These are phyloP conservation scores for Psittacula cyanocephala DNA, from an alignment of 2,113 vertebrate species.

Conservation along the genomic window DNA sequence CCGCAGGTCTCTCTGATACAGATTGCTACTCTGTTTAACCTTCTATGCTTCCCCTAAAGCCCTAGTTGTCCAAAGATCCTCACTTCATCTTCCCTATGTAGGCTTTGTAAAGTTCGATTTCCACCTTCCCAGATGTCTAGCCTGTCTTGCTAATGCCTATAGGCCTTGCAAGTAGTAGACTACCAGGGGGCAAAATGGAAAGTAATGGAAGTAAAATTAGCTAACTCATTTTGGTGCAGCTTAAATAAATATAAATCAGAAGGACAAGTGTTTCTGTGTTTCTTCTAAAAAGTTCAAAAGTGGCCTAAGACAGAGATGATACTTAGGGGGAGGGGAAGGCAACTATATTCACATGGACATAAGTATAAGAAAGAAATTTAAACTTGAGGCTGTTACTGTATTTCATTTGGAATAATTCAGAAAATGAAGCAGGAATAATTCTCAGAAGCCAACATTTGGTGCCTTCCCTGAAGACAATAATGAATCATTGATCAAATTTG, in stretches of 20 bases:
- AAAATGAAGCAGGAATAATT: background rate
- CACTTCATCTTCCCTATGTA: background rate
- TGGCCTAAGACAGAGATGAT: background rate
- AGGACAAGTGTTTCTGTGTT: background rate
- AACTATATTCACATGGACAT: background rate
- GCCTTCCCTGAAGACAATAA: background rate
- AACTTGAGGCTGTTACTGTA: background rate
- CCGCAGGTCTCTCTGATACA: background rate
- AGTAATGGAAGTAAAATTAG: background rate
- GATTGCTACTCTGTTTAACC: background rate
- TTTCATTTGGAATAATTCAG: background rate
- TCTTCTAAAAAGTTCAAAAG: background rate
- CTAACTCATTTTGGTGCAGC: background rate
- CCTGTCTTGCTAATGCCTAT: background rate
- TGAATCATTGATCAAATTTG: background rate
- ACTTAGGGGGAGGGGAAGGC: rapidly evolving
- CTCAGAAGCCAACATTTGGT: background rate
- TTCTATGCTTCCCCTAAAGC: background rate
- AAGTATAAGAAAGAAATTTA: background rate
- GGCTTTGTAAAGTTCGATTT: background rate
- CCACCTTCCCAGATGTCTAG: background rate
- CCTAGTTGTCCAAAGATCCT: background rate
- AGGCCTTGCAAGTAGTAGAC: background rate
- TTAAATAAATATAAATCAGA: background rate
- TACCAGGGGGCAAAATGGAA: background rate